Evolutionary conservation across 2,113 vertebrate genomes (phyloP).

Genomic region (Neodon shergylaensis): DNA sequence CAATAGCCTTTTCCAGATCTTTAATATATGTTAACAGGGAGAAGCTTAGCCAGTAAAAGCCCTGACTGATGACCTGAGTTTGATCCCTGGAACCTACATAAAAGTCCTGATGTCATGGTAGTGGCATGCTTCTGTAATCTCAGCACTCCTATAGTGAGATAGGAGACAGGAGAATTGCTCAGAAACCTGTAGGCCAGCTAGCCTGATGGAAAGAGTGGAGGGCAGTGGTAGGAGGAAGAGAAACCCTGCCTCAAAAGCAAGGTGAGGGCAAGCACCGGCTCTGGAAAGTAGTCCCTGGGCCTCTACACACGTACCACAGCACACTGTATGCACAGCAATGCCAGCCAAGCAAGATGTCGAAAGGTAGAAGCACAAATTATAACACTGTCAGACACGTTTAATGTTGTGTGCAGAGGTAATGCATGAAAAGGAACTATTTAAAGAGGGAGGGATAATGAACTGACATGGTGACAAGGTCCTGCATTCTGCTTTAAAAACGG

Average conservation of each 20-base stretch:
- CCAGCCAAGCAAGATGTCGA: not conserved
- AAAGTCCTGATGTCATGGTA: not conserved
- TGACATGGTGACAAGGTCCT: not conserved
- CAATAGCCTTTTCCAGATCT: not conserved
- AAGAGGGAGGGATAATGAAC: not conserved
- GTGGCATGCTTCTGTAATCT: not conserved
- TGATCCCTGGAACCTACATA: not conserved
- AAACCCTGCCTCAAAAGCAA: not conserved
- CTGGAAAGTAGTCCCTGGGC: not conserved
- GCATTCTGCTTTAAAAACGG: not conserved
- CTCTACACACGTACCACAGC: too few relatives aligned
- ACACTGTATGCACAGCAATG: not conserved
- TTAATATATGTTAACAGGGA: not conserved
- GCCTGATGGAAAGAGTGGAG: not conserved
- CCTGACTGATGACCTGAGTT: not conserved
- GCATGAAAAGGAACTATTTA: not conserved
- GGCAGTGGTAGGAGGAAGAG: not conserved
- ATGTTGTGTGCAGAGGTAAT: not conserved
- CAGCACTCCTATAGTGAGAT: not conserved
- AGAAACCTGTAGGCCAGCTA: not conserved
- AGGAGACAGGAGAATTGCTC: not conserved
- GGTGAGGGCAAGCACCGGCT: not conserved
- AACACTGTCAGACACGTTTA: not conserved
- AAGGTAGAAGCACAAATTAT: constrained; percentile 1
- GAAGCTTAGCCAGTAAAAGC: too few relatives aligned